These are phyloP conservation scores for Gobio gobio DNA, from an alignment of 2,113 vertebrate genomes.

Conservation along the genomic window DNA sequence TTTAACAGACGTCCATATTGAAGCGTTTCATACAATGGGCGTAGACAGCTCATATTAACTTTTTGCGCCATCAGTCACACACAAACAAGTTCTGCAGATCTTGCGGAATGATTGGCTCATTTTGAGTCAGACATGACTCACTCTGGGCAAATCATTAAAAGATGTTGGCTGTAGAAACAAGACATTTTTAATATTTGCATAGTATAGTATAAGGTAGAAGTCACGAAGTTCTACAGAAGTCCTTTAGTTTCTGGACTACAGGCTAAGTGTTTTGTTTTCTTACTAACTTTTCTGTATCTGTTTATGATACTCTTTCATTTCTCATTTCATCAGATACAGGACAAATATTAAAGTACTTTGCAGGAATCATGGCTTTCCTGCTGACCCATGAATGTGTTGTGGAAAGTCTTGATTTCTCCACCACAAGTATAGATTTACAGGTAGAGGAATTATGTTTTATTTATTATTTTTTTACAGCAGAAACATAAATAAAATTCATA, in stretches of 20 bases:
- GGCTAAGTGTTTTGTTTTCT: neutral
- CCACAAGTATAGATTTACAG: constrained; percentile 32
- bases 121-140: too few relatives aligned
- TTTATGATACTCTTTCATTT: neutral
- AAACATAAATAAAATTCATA: neutral
- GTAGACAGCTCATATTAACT: neutral
- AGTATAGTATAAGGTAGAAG: neutral
- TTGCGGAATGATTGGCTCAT: too few relatives aligned
- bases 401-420: constrained; percentile 54
- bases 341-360: constrained; percentile 38
- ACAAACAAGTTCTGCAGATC: neutral
- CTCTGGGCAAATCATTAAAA: too few relatives aligned
- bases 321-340: constrained; percentile 56
- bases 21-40: neutral
- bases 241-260: neutral
- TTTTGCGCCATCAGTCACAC: neutral
- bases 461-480: neutral
- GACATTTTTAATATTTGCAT: neutral
- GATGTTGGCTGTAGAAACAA: neutral
- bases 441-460: constrained; percentile 42
- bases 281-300: neutral
- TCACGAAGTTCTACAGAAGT: neutral
- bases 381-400: constrained; percentile 48
- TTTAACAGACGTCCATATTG: neutral
- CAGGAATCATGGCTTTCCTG: constrained; percentile 51